Base-by-base conservation (phyloP, 2,113 vertebrate genomes). In the Porphyrio hochstetteri region DNA sequence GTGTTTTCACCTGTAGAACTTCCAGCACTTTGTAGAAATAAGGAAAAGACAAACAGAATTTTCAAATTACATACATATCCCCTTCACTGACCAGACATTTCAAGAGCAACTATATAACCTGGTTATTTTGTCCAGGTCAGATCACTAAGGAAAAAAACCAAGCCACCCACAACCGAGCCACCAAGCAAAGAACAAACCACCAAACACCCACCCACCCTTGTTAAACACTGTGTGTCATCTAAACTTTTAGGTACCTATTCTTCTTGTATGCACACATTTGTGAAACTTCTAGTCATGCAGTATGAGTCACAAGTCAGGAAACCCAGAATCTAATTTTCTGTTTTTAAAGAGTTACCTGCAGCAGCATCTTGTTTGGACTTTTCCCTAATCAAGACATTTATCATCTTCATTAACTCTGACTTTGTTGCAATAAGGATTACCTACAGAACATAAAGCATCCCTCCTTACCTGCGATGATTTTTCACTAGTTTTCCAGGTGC, bases 251-350 rank as follows among this genome's bases (percentile, higher is more conserved):
- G 76, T 20, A 94, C 42, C 48, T 52, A 88, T 63, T 93, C 82
- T 88, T 94, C 86, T 71, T 67, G 64, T 48, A 71, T 1, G 38
- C 20, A 75, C 42, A 74, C 80, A 96, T 88, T 95, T 96, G 76
- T 82, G 61, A 93, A 87, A 72, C 24, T 61, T 44, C 82, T 79
- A 84, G 71, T 93, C 96, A 95, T 38, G 55, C 1, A 40, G 56
- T 17, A 31, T 63, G 91, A 95, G 80, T 94, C 89, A 96, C 46
- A 81, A 88, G 28, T n/a, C 84, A 64, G 86, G 57, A 94, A 93
- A 88, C 11, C 52, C 24, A 56, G 82, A 81, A 81, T 59, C 35
- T 64, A 25, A 36, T 93, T 67, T 90, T 90, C 60, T 83, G 25
- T 55, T 95, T 76, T 80, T 82, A 63, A 86, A 75, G 57, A 61